Evolutionary conservation across 92 coral and sea anemone species (phyloP).

Genomic region (Anthopleura xanthogrammica): DNA sequence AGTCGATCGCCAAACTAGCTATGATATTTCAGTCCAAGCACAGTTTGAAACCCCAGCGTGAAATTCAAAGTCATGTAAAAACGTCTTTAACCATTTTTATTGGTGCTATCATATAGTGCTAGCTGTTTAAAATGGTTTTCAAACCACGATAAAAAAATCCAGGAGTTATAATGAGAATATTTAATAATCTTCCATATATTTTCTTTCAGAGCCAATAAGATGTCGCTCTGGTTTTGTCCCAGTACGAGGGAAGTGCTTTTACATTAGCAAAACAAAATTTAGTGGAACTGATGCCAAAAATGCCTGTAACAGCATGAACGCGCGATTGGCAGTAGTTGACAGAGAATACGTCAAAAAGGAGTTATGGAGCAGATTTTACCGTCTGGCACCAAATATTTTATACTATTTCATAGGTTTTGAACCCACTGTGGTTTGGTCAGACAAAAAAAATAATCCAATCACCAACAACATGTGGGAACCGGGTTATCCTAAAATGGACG

Average conservation of each 20-base stretch:
- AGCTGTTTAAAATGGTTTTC: too few species aligned
- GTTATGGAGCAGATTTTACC: not conserved
- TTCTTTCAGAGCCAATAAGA: conserved; percentile 4
- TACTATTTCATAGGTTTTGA: conserved; percentile 9
- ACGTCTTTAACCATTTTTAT: too few species aligned
- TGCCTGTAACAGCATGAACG: not conserved
- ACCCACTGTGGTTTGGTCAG: conserved; percentile 6
- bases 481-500: conserved; percentile 10
- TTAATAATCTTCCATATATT: not conserved
- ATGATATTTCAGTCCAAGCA: too few species aligned
- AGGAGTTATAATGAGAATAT: too few species aligned
- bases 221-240: conserved; percentile 20
- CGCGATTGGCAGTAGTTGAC: conserved; percentile 13
- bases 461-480: conserved; percentile 3
- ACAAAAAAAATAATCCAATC: not conserved
- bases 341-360: conserved; percentile 10
- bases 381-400: not conserved
- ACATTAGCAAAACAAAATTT: not conserved
- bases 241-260: conserved; percentile 22
- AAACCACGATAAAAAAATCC: too few species aligned
- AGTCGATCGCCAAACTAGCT: too few species aligned
- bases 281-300: not conserved
- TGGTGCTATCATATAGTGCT: too few species aligned
- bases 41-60: too few species aligned
- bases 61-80: too few species aligned